Base-by-base conservation (phyloP, 2,797 vertebrate species). In the Sardinella longiceps region DNA sequence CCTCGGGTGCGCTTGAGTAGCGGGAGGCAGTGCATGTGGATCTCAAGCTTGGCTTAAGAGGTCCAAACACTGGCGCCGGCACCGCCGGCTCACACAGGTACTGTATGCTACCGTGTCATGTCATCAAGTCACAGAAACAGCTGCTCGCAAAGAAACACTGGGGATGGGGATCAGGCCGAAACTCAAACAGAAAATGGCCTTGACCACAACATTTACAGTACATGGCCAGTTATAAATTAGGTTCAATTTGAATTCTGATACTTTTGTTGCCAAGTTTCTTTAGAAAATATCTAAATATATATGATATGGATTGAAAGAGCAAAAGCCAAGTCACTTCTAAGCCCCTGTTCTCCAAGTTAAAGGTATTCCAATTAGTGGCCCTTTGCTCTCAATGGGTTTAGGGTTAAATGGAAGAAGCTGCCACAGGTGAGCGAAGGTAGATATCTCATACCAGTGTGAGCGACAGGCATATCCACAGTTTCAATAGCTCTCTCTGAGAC, bases 401-500 rank as follows among this genome's bases (percentile, higher is more conserved):
- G 85, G 66, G 81, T 82, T 77, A 83, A 84, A 83, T 50, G 82
- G 81, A 85, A 90, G 81, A 85, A 90, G 86, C 85, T 88, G 82
- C 84, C 89, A 84, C 84, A 50, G 81, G 70, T 43, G 70, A 77
- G 70, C 86, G 56, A 85, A 87, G 81, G 84, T 83, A 80, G 86
- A 48, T 81, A 60, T 87, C 66, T 46, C 87, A 84, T 83, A 85
- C 88, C 82, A 53, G 80, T 86, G 89, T 82, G 60, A 83, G 80
- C 80, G 83, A 80, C 84, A 37, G 66, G 81, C 90, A 86, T 84
- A 88, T 85, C 86, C 87, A 89, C 85, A 82, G 80, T 82, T 88
- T 94, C 50, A 83, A 83, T 90, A 94, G 58, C 92, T 94, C 92
- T 90, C 95, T 94, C 91, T 94, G 94, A 97, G 95, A 95, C 95